A percentile compares a stretch with the other conserved stretches of the same genome.
Evolutionary conservation across 2,797 vertebrate species (phyloP).

Genomic region (Limnodromus scolopaceus): DNA sequence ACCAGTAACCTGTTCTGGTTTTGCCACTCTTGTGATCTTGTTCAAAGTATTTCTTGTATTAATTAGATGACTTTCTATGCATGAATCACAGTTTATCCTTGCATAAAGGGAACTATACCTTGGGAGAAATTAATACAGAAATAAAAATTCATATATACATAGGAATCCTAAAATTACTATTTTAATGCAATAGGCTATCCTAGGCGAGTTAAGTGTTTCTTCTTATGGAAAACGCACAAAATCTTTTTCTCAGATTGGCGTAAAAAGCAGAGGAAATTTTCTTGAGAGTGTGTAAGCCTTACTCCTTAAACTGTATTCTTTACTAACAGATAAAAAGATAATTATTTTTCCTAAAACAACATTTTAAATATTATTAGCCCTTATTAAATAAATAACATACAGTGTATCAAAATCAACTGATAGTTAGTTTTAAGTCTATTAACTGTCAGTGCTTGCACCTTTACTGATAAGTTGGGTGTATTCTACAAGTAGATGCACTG

Average conservation of each 20-base stretch:
- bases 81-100: slow-evolving; percentile 45
- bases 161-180: slow-evolving; percentile 30
- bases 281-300: background rate
- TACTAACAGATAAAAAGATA: background rate
- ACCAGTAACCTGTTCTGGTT: background rate
- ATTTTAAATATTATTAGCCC: background rate
- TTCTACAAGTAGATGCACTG: rapidly evolving
- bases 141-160: slow-evolving; percentile 48
- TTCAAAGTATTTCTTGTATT: slow-evolving; percentile 61
- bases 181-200: slow-evolving; percentile 18
- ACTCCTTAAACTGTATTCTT: background rate
- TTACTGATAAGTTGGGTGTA: background rate
- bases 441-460: background rate
- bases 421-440: background rate
- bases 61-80: slow-evolving; percentile 28
- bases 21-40: slow-evolving; percentile 21
- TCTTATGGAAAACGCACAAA: background rate
- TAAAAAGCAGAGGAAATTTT: background rate
- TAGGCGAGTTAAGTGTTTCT: background rate
- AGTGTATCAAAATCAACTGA: background rate
- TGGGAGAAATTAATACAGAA: background rate
- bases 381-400: background rate
- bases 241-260: background rate
- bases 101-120: background rate
- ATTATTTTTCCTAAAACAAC: background rate